These are phyloP conservation scores for Drosophila neonasuta DNA, from an alignment of 2,888 invertebrate species.

Conservation along the genomic window DNA sequence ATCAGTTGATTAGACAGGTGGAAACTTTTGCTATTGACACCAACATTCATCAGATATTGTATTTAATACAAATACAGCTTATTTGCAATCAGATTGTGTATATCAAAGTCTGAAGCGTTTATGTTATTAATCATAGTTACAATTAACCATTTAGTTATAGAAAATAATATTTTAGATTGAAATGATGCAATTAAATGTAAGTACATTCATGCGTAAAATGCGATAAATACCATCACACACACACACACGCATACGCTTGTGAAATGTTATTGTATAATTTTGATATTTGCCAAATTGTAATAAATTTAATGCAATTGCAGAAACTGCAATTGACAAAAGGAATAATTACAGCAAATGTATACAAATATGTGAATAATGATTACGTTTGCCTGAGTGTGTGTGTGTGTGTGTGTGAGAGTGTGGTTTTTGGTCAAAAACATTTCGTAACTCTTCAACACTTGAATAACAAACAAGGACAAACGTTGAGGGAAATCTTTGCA, in stretches of 20 bases:
- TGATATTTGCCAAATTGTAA: conserved; percentile 19
- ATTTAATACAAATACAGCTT: conserved; percentile 1
- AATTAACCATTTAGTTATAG: conserved; percentile 13
- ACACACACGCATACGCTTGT: too few relatives aligned
- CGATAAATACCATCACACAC: background rate
- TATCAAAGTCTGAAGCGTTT: background rate
- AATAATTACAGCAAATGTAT: conserved; percentile 23
- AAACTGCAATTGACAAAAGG: conserved; percentile 45
- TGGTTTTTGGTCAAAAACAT: conserved; percentile 51
- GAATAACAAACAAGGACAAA: conserved; percentile 25
- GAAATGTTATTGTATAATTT: conserved; percentile 8
- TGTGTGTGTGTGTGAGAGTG: conserved; percentile 17
- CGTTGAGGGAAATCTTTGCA: conserved; percentile 63
- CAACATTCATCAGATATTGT: background rate
- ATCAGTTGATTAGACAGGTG: background rate
- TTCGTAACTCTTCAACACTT: conserved; percentile 54
- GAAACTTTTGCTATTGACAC: background rate
- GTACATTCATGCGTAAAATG: background rate
- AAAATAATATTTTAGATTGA: conserved; percentile 6
- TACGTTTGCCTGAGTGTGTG: conserved; percentile 15
- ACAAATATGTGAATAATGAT: conserved; percentile 14
- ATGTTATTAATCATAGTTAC: background rate
- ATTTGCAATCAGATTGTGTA: background rate
- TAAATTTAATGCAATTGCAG: conserved; percentile 40
- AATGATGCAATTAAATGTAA: background rate